Evolutionary conservation across 2,888 invertebrate genomes (phyloP), one percentile per base, ranked within the genome.

Genomic region (Ichneumoninae sp.): DNA sequence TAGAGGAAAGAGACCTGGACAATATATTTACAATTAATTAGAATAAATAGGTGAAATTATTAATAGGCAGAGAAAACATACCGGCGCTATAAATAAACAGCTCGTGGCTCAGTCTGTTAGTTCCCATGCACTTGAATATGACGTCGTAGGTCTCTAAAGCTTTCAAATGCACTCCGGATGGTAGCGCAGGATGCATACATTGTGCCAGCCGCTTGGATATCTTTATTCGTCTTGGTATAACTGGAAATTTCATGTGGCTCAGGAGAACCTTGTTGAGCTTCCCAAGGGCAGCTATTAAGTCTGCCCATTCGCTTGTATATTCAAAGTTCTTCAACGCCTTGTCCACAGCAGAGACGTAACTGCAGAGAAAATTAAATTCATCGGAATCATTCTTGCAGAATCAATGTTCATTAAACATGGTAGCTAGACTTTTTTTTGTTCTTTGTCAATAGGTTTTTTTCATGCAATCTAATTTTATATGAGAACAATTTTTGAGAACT

Each of bases 231-330:
- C 98, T 95, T 7, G 98, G 98, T 90, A 98, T 97, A 36, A 98
- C 96, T 86, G 97, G 96, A 94, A 96, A 98, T 92, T 97, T 97
- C 90, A 96, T 95, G 94, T 98, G 96, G 90, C 96, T 96, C 88
- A 96, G 94, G 88, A 98, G 95, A 22, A 98, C 98, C 95, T 98
- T 98, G 93, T 97, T 98, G 50, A 98, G 95, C 94, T 98, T 98
- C 71, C 97, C 97, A 47, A 98, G 94, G 5, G 98, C 98, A 77
- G 98, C 97, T 90, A 98, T 98, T 74, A 98, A 95, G 94, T 98
- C 98, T 79, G 98, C 98, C 98, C 98, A 98, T 95, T 98, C 98
- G 89, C 97, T 97, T n/a, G 98, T 98, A 92, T 97, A 97, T 91
- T 98, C 98, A 94, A 98, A 98, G 93, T 96, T 97, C 92, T 97